Evolutionary conservation across 92 coral and sea anemone species (phyloP), one percentile per base, ranked within the genome.

Genomic region (Ricordea florida): DNA sequence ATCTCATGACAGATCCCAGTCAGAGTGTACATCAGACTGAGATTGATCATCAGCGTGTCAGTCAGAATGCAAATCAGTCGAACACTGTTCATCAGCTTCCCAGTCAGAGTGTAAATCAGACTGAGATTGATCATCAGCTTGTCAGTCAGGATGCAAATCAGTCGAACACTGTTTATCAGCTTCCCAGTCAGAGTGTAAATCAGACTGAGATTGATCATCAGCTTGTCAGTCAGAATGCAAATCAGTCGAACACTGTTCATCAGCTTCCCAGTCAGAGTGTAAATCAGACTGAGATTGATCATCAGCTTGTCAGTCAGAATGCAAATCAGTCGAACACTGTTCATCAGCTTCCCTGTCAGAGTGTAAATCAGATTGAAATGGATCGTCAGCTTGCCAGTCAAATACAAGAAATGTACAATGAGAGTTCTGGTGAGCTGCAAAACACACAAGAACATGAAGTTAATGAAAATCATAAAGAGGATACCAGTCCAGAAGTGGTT

Each of bases 371-470:
- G 35, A 1, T 22, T 26, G 3, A 32, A 57, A n/a, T 10, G 10
- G 68, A 2, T 60, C 45, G 36, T 31, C 46, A 60, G 30, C 22
- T 68, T 68, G 76, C 76, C 34, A 24, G 51, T 20, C 14, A 60
- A 27, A 27, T 68, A 13, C 76, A 68, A 48, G 62, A 10, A 68
- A 25, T 46, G 34, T 68, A 68, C 52, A 57, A 69, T 31, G 29
- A 47, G 45, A 44, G 52, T 38, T 65, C 73, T 48, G 27, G 27
- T 48, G 56, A 17, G 2, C 56, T 48, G 27, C 56, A 48, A 48
- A 18, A 18, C 1, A 2, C 6, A 2, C 28, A 48, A 0, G 27
- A 48, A 16, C 3, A 15, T 46, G 53, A 46, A 46, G 53, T 3
- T 46, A 15, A 5, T 18, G 56, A 4, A 17, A 48, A 16, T 48